Evolutionary conservation across 2,888 invertebrate genomes (phyloP).

Genomic region (Caenorhabditis sp.): DNA sequence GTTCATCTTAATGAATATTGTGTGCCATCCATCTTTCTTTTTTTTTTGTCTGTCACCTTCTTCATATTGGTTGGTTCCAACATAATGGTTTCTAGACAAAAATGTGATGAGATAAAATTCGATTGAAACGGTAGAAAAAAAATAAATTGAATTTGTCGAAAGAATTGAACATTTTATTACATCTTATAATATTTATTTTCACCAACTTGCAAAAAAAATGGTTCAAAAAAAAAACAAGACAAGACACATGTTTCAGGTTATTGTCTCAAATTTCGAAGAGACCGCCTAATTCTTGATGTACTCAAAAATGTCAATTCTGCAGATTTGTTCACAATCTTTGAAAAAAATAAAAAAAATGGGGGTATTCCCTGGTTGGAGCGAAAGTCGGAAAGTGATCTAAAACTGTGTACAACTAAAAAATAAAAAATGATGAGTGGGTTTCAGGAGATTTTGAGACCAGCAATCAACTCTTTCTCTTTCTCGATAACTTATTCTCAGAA

Average conservation of each 20-base stretch:
- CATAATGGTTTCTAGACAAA: neutral
- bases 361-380: too few species aligned
- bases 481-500: too few species aligned
- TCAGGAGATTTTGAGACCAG: too few species aligned
- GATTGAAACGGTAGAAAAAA: neutral
- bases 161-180: neutral
- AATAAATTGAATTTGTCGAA: neutral
- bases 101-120: neutral
- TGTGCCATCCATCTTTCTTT: neutral
- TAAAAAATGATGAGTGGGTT: too few species aligned
- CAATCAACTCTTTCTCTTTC: too few species aligned
- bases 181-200: neutral
- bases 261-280: neutral
- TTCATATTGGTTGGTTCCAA: neutral
- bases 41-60: neutral
- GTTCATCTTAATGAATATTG: neutral
- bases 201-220: neutral
- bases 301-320: too few species aligned
- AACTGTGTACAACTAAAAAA: too few species aligned
- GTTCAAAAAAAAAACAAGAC: neutral
- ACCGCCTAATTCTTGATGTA: too few species aligned
- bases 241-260: neutral
- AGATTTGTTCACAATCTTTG: too few species aligned
- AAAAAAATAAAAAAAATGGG: too few species aligned
- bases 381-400: too few species aligned